Conservation (phyloP, 2,888 invertebrate species). For the Zhuqinia jingwanae region DNA sequence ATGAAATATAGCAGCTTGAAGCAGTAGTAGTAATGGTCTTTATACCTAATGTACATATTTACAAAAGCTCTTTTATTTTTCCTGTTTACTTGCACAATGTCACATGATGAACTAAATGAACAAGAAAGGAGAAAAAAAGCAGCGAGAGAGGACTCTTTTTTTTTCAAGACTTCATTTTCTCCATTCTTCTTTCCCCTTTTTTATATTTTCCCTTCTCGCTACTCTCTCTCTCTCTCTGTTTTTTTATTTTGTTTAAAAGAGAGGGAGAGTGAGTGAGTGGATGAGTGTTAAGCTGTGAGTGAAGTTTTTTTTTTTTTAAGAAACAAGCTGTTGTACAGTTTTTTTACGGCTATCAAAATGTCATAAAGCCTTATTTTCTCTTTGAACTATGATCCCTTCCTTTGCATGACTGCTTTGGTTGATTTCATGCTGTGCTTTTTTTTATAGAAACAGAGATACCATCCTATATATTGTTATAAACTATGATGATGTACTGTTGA, state of each 20-base stretch:
- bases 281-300: conserved; percentile 1
- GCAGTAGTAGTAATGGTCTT: not conserved
- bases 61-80: conserved; percentile 46
- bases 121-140: conserved; percentile 6
- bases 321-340: conserved; percentile 52
- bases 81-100: conserved; percentile 4
- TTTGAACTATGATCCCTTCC: conserved; percentile 39
- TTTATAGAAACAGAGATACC: not conserved
- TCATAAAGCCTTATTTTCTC: conserved; percentile 35
- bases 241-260: conserved; percentile 30
- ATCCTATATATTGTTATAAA: conserved; percentile 5
- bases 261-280: not conserved
- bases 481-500: not conserved
- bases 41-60: conserved; percentile 3
- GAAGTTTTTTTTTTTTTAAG: conserved; percentile 11
- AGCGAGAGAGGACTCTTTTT: not conserved
- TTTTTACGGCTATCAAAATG: conserved; percentile 51
- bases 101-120: conserved; percentile 6
- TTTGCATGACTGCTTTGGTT: not conserved
- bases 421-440: not conserved
- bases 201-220: not conserved
- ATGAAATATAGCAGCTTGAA: conserved; percentile 39
- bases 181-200: conserved; percentile 6
- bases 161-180: conserved; percentile 27
- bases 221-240: not conserved